Percentiles rank a stretch among this genome's conserved stretches.
Conservation (phyloP, 2,888 invertebrate species). For the Arctia plantaginis region DNA sequence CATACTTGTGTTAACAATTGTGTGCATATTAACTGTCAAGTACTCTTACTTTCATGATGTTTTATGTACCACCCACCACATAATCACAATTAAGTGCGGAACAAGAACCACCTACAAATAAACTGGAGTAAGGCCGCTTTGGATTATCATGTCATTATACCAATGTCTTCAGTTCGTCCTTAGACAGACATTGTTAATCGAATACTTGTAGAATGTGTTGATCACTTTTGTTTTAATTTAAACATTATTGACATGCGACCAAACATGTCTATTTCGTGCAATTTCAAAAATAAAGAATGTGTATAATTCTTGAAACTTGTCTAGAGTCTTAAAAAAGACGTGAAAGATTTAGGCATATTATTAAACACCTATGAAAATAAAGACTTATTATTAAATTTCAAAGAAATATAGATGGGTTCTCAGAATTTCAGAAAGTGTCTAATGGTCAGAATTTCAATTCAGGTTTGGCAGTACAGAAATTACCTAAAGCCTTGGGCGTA, state of each 20-base stretch:
- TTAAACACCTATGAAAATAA: neutral
- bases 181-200: conserved; percentile 32
- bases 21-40: conserved; percentile 74
- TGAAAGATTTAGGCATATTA: neutral
- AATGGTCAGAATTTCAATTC: neutral
- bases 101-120: conserved; percentile 69
- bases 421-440: neutral
- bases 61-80: conserved; percentile 71
- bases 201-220: conserved; percentile 14
- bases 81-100: conserved; percentile 57
- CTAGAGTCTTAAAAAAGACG: neutral
- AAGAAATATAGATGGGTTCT: neutral
- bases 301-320: conserved; percentile 2
- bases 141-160: conserved; percentile 67
- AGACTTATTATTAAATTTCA: neutral
- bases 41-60: conserved; percentile 50
- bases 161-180: conserved; percentile 47
- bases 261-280: neutral
- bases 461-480: neutral
- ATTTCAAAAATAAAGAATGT: neutral
- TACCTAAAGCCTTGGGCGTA: too few relatives aligned
- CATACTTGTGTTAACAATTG: conserved; percentile 60
- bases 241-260: neutral
- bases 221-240: neutral
- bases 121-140: conserved; percentile 74